Evolutionary conservation across 2,797 vertebrate genomes (phyloP).

Genomic region (Tapirus indicus): DNA sequence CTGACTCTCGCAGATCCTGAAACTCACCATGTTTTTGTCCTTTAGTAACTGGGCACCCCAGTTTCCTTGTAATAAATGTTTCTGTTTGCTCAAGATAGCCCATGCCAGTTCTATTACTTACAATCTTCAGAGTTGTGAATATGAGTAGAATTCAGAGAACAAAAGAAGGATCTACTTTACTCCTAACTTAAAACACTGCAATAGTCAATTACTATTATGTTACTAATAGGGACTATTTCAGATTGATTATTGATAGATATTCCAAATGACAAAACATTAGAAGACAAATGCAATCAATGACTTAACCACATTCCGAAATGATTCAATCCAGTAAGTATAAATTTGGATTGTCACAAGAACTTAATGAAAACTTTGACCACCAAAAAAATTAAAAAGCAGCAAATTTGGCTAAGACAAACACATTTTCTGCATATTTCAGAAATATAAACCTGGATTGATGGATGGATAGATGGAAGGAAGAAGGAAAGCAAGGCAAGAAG

Average conservation of each 20-base stretch:
- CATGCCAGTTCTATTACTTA: not conserved
- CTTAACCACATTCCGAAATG: not conserved
- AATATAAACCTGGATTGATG: not conserved
- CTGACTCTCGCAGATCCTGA: not conserved
- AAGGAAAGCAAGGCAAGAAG: not conserved
- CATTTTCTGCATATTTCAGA: not conserved
- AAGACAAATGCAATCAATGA: not conserved
- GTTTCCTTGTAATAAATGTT: not conserved
- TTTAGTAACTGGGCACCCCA: not conserved
- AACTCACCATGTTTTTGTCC: not conserved
- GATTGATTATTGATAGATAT: not conserved
- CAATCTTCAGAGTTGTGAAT: slow-evolving; percentile 21
- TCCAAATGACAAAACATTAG: not conserved
- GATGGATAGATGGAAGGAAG: not conserved
- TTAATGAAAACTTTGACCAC: not conserved
- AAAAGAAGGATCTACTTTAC: not conserved
- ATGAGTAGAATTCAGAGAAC: not conserved
- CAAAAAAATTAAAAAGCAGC: not conserved
- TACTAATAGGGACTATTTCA: not conserved
- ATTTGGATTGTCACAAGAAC: not conserved
- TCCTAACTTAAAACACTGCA: not conserved
- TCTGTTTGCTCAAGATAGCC: not conserved
- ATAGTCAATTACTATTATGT: not conserved
- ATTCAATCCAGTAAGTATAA: not conserved
- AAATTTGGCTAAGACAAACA: not conserved